These are phyloP conservation scores for Bhutanitis thaidina DNA, from an alignment of 2,888 invertebrate species.

Conservation along the genomic window DNA sequence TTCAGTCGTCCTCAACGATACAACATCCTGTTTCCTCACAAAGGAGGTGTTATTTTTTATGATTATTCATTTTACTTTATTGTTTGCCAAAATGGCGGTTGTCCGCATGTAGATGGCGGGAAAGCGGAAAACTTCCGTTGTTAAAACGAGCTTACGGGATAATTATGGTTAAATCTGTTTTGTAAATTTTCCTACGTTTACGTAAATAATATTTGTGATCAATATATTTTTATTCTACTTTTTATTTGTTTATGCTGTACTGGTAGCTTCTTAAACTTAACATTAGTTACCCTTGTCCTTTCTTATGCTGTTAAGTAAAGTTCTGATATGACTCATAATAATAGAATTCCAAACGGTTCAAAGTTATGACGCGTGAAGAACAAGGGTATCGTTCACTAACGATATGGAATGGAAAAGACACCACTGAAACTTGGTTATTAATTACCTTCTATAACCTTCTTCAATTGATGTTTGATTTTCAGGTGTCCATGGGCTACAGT, in stretches of 20 bases:
- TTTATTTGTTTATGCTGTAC: conserved; percentile 1
- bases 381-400: no score
- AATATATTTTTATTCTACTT: neutral
- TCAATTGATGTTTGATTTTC: no score
- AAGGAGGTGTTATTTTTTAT: conserved; percentile 47
- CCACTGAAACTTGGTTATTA: no score
- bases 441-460: no score
- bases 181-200: conserved; percentile 22
- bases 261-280: no score
- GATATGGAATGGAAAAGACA: no score
- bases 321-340: no score
- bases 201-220: conserved; percentile 9
- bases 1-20: conserved; percentile 26
- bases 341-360: no score
- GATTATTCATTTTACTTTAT: conserved; percentile 58
- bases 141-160: conserved; percentile 28
- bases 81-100: conserved; percentile 39
- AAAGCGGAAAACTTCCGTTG: conserved; percentile 29
- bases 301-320: no score
- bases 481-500: no score
- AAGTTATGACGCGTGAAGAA: no score
- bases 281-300: no score
- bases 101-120: conserved; percentile 22
- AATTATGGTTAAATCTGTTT: conserved; percentile 28
- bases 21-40: conserved; percentile 14